Evolutionary conservation across 1,140 invertebrate genomes (phyloP).

Genomic region (Platorchestia sp.): DNA sequence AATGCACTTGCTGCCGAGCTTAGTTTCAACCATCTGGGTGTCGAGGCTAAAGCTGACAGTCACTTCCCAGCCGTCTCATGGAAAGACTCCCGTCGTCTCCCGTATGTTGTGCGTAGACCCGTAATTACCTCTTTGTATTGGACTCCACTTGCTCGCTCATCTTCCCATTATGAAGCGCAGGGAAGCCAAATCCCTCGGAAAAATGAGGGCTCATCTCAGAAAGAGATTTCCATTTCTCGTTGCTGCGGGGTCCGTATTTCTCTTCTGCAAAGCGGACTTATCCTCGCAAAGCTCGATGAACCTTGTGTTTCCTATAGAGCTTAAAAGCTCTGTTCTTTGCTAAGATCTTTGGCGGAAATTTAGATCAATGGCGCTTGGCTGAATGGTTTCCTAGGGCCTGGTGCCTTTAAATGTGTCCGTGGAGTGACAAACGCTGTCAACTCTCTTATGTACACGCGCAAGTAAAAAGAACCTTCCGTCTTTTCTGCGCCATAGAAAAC

Average conservation of each 20-base stretch:
- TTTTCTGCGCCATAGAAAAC: not conserved
- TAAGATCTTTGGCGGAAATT: not conserved
- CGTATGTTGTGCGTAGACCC: not conserved
- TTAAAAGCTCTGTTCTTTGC: not conserved
- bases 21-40: not conserved
- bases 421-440: not conserved
- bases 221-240: not conserved
- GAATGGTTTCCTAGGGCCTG: not conserved
- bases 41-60: not conserved
- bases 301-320: not conserved
- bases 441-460: not conserved
- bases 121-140: not conserved
- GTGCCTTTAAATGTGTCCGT: not conserved
- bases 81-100: not conserved
- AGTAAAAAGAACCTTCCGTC: not conserved
- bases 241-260: not conserved
- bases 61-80: not conserved
- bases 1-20: not conserved
- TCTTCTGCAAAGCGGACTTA: not conserved
- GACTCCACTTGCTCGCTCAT: not conserved
- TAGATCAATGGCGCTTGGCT: not conserved
- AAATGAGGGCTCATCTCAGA: not conserved
- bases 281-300: not conserved
- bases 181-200: not conserved
- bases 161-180: not conserved